These are phyloP conservation scores for Amphibalanus amphitrite DNA, from an alignment of 1,140 invertebrate genomes.

Conservation along the genomic window DNA sequence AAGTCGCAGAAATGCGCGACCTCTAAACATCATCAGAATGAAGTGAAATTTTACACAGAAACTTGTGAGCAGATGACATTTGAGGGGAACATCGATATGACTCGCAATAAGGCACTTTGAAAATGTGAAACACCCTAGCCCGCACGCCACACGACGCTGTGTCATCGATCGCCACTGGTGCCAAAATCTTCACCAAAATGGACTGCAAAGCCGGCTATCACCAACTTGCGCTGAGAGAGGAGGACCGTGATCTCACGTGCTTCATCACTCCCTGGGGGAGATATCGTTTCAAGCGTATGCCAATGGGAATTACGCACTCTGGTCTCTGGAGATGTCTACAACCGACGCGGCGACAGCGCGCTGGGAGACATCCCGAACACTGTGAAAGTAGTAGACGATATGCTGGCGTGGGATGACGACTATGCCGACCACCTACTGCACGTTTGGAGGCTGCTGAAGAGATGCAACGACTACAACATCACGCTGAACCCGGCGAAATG, in stretches of 20 bases:
- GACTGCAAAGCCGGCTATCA: not conserved
- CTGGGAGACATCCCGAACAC: not conserved
- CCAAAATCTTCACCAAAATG: not conserved
- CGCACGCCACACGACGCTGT: not conserved
- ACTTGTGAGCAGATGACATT: too few species aligned
- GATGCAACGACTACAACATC: not conserved
- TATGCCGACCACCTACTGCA: not conserved
- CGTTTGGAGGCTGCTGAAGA: not conserved
- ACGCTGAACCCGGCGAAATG: not conserved
- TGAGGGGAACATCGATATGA: too few species aligned
- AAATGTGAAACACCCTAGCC: too few species aligned
- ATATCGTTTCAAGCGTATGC: not conserved
- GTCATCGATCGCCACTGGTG: not conserved
- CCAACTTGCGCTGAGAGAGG: not conserved
- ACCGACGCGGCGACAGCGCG: not conserved
- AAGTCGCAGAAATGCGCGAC: too few species aligned
- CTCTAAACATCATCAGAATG: too few species aligned
- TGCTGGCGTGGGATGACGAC: not conserved
- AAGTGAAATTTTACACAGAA: too few species aligned
- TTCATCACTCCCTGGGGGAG: not conserved
- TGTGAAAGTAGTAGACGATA: not conserved
- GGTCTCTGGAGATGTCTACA: not conserved
- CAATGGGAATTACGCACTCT: not conserved
- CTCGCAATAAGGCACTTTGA: too few species aligned
- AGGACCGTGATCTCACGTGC: not conserved